Evolutionary conservation across 2,888 invertebrate species (phyloP).

Genomic region (Sisyra nigra): DNA sequence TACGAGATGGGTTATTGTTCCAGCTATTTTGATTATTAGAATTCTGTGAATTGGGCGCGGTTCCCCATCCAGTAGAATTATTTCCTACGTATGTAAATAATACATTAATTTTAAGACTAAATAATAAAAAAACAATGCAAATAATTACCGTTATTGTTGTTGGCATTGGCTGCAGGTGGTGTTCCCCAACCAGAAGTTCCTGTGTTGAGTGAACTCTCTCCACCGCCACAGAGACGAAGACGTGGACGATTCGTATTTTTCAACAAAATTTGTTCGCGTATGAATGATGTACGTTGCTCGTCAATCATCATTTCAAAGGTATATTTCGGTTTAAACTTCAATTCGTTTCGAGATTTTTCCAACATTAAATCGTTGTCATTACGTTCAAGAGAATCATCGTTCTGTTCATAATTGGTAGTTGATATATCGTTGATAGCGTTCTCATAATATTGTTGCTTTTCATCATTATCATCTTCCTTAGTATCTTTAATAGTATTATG

Average conservation of each 20-base stretch:
- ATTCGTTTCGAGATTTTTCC: too few species aligned
- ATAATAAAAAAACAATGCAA: constrained; percentile 10
- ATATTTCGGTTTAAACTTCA: constrained; percentile 17
- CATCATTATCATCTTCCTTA: too few species aligned
- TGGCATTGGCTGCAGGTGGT: constrained; percentile 48
- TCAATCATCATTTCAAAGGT: constrained; percentile 32
- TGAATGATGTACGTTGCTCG: constrained; percentile 20
- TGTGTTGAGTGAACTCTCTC: constrained; percentile 65
- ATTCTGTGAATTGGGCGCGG: constrained; percentile 24
- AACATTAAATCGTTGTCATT: background rate
- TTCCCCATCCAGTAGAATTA: constrained; percentile 34
- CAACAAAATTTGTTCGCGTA: constrained; percentile 9
- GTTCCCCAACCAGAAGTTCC: constrained; percentile 63
- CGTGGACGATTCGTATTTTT: constrained; percentile 25
- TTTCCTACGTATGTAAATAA: constrained; percentile 15
- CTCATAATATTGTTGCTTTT: constrained; percentile 4
- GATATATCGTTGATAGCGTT: constrained; percentile 2
- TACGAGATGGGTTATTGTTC: constrained; percentile 26
- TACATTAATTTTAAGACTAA: background rate
- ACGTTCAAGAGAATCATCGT: background rate
- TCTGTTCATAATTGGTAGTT: too few species aligned
- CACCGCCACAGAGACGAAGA: constrained; percentile 57
- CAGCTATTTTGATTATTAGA: constrained; percentile 25
- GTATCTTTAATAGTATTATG: too few species aligned
- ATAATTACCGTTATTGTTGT: constrained; percentile 40